Percentiles rank a stretch among this genome's conserved stretches.
phyloP scores from a whole-genome alignment of 2,888 invertebrate genomes.

The Agonum fuliginosum region DNA sequence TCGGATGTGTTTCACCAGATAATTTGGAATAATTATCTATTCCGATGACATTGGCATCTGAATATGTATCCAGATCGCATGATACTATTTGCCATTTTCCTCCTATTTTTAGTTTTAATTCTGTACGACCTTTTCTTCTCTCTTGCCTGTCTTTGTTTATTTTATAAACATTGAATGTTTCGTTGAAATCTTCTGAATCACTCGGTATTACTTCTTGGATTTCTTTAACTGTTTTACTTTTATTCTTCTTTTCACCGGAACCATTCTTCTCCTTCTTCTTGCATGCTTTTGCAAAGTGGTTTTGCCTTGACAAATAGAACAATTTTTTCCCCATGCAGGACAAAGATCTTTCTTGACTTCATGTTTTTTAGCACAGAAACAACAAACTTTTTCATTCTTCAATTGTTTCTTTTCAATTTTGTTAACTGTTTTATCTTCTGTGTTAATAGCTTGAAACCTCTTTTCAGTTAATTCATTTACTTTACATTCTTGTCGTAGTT shows the following conservation, averaged over 20 bases:
- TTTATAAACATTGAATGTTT: neutral
- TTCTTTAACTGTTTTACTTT: neutral
- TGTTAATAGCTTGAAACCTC: neutral
- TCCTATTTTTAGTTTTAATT: neutral
- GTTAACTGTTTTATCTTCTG: neutral
- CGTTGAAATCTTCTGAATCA: neutral
- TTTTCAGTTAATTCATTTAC: conserved; percentile 19
- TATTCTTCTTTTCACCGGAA: neutral
- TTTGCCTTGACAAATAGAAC: neutral
- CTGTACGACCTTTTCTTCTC: neutral
- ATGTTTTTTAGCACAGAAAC: neutral
- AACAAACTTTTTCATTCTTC: neutral
- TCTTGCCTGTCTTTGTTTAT: neutral
- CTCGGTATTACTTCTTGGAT: neutral
- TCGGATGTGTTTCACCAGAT: neutral
- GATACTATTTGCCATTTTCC: neutral
- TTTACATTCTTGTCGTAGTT: conserved; percentile 10
- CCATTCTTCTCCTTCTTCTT: neutral
- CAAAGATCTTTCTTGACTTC: neutral
- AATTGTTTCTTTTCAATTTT: neutral
- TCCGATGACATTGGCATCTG: neutral
- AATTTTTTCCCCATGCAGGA: neutral
- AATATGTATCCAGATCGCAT: neutral
- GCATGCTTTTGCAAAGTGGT: neutral
- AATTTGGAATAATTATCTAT: neutral